Evolutionary conservation across 2,888 invertebrate genomes (phyloP), one percentile per base, ranked within the genome.

Genomic region (Orthosia cruda): DNA sequence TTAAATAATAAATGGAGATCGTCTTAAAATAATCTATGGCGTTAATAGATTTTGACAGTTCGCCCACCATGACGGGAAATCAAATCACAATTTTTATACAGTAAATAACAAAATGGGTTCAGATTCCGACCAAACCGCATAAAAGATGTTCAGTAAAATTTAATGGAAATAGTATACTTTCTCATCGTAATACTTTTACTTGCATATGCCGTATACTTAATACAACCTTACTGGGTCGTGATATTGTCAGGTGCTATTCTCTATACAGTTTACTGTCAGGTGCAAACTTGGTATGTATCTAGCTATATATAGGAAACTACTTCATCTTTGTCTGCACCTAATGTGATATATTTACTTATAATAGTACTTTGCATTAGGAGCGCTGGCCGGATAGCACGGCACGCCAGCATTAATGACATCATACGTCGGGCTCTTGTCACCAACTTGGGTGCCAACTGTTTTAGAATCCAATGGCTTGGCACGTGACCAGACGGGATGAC

Each of bases 91-190:
- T 61, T 57, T n/a, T 65, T 13, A n/a, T 16, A 3, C n/a, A 26
- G 1, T 32, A 57, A 57, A 78, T n/a, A 55, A 57, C n/a, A 47
- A 50, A 66, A 80, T 84, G 82, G 83, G 58, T 59, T 64, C 58
- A 61, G 69, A 76, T 63, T 61, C 40, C 68, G 63, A 77, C 68
- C 80, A 64, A 80, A 63, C 64, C 76, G 55, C 72, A 69, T 66
- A 86, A 75, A 93, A 89, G 75, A 93, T 94, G 94, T 65, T 79
- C 15, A 74, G 71, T 64, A 88, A 87, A 89, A 88, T 81, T 94
- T 91, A 92, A 95, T 95, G 95, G 95, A 96, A 95, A 94, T 96
- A 84, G 84, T 95, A 70, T 95, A 94, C 80, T 95, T 95, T 77
- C 45, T 96, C 12, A 74, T 94, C 71, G 74, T 94, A 75, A 63